Percentiles rank a stretch among this genome's conserved stretches.
phyloP scores from a whole-genome alignment of 2,113 vertebrate species.

The Onychostoma macrolepis region DNA sequence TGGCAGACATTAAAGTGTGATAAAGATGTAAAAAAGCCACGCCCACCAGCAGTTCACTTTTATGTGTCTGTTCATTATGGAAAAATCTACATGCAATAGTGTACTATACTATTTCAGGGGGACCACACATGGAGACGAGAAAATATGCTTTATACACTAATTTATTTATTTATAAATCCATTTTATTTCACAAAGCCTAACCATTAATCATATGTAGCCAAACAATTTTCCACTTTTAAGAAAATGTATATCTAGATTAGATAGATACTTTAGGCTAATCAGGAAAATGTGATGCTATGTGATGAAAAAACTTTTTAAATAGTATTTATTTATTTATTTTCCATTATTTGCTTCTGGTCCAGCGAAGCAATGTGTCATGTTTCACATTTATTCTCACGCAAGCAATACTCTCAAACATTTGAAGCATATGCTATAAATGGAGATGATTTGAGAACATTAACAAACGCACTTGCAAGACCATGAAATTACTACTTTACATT shows the following conservation, averaged over 20 bases:
- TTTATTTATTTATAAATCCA: neutral
- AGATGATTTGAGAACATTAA: slow-evolving; percentile 5
- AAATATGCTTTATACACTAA: neutral
- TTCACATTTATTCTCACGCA: slow-evolving; percentile 32
- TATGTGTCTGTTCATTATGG: slow-evolving; percentile 45
- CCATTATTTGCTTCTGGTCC: neutral
- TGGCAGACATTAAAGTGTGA: slow-evolving; percentile 20
- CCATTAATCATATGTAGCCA: neutral
- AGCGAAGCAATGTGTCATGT: slow-evolving; percentile 12
- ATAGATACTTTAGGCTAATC: neutral
- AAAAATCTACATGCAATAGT: slow-evolving; percentile 47
- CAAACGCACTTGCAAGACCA: slow-evolving; percentile 31
- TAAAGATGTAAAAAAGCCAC: neutral
- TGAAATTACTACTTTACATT: slow-evolving; percentile 31
- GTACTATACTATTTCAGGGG: neutral
- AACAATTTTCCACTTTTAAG: neutral
- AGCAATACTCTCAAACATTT: neutral
- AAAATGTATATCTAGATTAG: neutral
- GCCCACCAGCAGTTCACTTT: slow-evolving; percentile 30
- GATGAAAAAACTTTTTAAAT: neutral
- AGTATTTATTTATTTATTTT: neutral
- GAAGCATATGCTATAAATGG: slow-evolving; percentile 24
- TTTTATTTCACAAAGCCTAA: neutral
- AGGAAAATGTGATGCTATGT: neutral
- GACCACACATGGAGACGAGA: slow-evolving; percentile 39